phyloP scores from a whole-genome alignment of 30 jellyfish, hydroid and myxozoan species.

The Pseudorhiza aurosa region DNA sequence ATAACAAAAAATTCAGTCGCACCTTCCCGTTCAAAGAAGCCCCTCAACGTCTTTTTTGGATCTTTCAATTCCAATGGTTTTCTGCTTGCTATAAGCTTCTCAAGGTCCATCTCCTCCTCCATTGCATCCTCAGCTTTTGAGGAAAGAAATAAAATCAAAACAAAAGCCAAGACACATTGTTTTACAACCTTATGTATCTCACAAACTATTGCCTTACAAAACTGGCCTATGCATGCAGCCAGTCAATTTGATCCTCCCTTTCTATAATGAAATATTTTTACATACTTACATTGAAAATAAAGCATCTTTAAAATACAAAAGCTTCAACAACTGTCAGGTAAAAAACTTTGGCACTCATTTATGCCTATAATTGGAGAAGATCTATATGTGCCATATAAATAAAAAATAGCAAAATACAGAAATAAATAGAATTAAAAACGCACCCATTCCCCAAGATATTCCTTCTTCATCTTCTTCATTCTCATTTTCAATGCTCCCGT shows the following conservation, averaged over 20 bases:
- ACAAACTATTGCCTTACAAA: too few relatives aligned
- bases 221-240: too few relatives aligned
- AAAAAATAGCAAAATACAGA: too few relatives aligned
- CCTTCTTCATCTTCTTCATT: constrained; percentile 51
- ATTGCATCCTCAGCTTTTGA: constrained; percentile 94
- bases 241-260: too few relatives aligned
- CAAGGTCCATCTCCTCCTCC: constrained; percentile 89
- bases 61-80: constrained; percentile 89
- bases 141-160: neutral
- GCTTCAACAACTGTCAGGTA: too few relatives aligned
- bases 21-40: constrained; percentile 99
- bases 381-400: neutral
- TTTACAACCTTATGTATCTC: too few relatives aligned
- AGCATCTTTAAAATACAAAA: too few relatives aligned
- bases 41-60: constrained; percentile 94
- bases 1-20: neutral
- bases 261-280: too few relatives aligned
- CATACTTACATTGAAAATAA: too few relatives aligned
- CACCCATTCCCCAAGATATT: constrained; percentile 95
- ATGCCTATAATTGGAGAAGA: neutral
- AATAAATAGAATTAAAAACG: too few relatives aligned
- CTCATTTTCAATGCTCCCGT: constrained; percentile 1
- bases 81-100: constrained; percentile 77
- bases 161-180: neutral
- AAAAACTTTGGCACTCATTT: too few relatives aligned